These are phyloP conservation scores for Lottia scabra DNA, from an alignment of 2,888 invertebrate genomes.

Conservation along the genomic window DNA sequence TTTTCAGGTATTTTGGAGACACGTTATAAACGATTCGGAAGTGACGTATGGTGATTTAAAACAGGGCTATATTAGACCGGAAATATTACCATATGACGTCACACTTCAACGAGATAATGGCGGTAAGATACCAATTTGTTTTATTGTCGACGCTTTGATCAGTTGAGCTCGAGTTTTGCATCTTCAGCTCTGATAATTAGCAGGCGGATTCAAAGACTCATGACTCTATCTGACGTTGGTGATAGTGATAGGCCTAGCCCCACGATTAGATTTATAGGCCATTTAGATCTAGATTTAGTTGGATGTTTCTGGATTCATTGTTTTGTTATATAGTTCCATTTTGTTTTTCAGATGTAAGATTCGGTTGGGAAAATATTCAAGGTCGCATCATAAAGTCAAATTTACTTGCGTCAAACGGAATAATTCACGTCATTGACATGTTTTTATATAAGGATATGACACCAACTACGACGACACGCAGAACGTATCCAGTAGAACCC, in stretches of 20 bases:
- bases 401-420: slow-evolving; percentile 52
- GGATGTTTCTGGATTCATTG: too few relatives aligned
- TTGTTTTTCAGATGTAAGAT: slow-evolving; percentile 40
- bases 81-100: slow-evolving; percentile 25
- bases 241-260: too few relatives aligned
- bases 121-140: slow-evolving; percentile 15
- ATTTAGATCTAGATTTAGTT: too few relatives aligned
- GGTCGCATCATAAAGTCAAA: slow-evolving; percentile 46
- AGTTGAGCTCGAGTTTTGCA: too few relatives aligned
- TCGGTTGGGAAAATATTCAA: slow-evolving; percentile 44
- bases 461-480: slow-evolving; percentile 32
- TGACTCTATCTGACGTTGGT: too few relatives aligned
- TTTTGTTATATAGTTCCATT: neutral
- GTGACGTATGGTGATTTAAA: slow-evolving; percentile 28
- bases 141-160: neutral
- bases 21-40: slow-evolving; percentile 36
- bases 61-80: slow-evolving; percentile 21
- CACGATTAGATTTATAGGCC: too few relatives aligned
- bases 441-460: slow-evolving; percentile 43
- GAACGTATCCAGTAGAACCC: neutral
- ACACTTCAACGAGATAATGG: slow-evolving; percentile 20
- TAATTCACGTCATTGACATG: slow-evolving; percentile 55
- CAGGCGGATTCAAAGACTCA: too few relatives aligned
- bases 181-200: too few relatives aligned
- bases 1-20: slow-evolving; percentile 39